A percentile compares a stretch with the other conserved stretches of the same genome.
These are phyloP conservation scores for Kryptolebias marmoratus DNA, from an alignment of 2,113 vertebrate genomes.

Conservation along the genomic window DNA sequence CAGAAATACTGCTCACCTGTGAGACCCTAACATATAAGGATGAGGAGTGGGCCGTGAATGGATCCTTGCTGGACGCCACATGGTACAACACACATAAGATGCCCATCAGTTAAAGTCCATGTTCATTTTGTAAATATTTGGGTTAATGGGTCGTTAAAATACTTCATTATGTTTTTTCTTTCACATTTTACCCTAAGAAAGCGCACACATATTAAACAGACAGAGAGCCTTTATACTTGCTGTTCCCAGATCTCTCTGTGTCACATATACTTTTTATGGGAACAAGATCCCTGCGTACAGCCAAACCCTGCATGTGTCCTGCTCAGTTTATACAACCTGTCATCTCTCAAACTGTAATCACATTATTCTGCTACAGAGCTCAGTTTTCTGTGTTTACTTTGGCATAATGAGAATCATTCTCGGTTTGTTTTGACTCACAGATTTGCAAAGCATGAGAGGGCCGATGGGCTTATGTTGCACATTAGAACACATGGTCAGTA, in stretches of 20 bases:
- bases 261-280: constrained; percentile 5
- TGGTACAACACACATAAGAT: too few species aligned
- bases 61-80: too few species aligned
- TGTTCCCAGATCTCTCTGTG: background rate
- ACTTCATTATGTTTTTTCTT: too few species aligned
- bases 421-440: constrained; percentile 30
- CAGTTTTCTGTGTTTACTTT: constrained; percentile 30
- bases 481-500: constrained; percentile 62
- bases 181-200: too few species aligned
- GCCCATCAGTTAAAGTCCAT: too few species aligned
- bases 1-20: too few species aligned
- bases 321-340: background rate
- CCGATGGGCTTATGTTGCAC: constrained; percentile 48
- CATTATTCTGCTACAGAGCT: constrained; percentile 8
- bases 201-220: too few species aligned
- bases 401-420: constrained; percentile 12
- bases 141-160: too few species aligned
- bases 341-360: constrained; percentile 14
- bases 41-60: too few species aligned
- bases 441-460: constrained; percentile 34
- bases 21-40: too few species aligned
- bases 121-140: too few species aligned
- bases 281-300: constrained; percentile 9
- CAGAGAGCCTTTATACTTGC: background rate
- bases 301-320: background rate